Evolutionary conservation across 2,797 vertebrate genomes (phyloP), one percentile per base, ranked within the genome.

Genomic region (Heterohyrax brucei): DNA sequence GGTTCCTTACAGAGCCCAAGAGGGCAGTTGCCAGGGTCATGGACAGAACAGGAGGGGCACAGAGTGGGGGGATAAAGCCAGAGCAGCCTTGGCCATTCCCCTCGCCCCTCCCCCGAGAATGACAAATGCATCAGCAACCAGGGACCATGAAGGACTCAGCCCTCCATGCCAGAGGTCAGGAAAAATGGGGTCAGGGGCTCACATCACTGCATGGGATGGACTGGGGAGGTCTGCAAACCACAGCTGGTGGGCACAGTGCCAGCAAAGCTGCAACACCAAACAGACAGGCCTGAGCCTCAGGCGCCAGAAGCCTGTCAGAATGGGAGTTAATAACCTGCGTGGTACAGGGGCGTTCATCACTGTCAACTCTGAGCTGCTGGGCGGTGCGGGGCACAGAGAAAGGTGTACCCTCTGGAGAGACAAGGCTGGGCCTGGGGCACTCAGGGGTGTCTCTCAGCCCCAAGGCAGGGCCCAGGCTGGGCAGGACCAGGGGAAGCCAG

Each of bases 21-120:
- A 93, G 76, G 14, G 66, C 4, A 14, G 7, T 48, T 0, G 12
- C 64, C 10, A 1, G 33, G 9, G 70, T 44, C 33, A 1, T 26
- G 18, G 19, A 14, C 1, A 61, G 50, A 13, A 62, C 1, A 3
- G 48, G 13, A 2, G 7, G 4, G 24, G 21, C 0, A 0, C 4
- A 0, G 70, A 24, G 28, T 9, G 0, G 16, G 30, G 16, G 50
- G 16, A 62, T 77, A 26, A 70, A 46, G 76, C 70, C 8, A 48
- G 13, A 33, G 76, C 73, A 66, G 59, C 88, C 91, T 80, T 21
- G 68, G 75, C 19, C 10, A 6, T 28, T 28, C 7, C 24, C 62
- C 12, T 16, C 66, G 10, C 30, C 68, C n/a, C 26, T 3, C n/a
- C 16, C 30, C 10, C 66, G n/a, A 72, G 16, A 3, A 39, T 0